Base-by-base conservation (phyloP, 64 coral and sea anemone species). In the Cladopsammia gracilis region DNA sequence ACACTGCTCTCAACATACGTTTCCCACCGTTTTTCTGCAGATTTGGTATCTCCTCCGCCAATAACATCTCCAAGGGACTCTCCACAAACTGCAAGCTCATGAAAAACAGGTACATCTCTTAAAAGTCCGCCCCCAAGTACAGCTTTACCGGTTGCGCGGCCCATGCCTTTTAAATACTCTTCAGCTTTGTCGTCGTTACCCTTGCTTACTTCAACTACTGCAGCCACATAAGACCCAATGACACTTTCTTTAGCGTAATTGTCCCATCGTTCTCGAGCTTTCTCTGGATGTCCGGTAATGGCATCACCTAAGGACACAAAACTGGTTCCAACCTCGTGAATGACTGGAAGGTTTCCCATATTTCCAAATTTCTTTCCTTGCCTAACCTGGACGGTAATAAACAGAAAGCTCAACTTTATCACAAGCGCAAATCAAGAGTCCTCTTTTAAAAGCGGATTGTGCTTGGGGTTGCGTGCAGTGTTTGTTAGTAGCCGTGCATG, bases 1-100 rank as follows among this genome's bases (percentile, higher is more conserved):
- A 87, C 47, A 69, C 85, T 87, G 50, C 50, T 73, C 25, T 87
- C 85, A 48, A 26, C 22, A 48, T 87, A 87, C 20, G 45, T n/a
- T n/a, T 87, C n/a, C 44, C 44, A 73, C 72, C 85, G 50, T 69
- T 52, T 71, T 73, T 6, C 6, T 22, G 85, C 85, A 50, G 85
- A 49, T 56, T n/a, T 13, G 20, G 62, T 71, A 50, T 87, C 85
- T 48, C 85, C 85, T 6, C 85, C 67, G 22, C 85, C 67, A 53
- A 87, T 72, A 3, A 87, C 50, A 26, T 87, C 85, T 20, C 85
- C 85, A 2, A 87, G 67, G 3, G 85, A 19, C 10, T 87, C 85
- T 1, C 85, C 85, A 70, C 64, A n/a, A 54, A 72, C 67, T 4
- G 85, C 85, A n/a, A 87, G 48, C 45, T 87, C 85, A 12, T 87